Evolutionary conservation across 2,888 invertebrate species (phyloP), one percentile per base, ranked within the genome.

Genomic region (Andrena hattorfiana): DNA sequence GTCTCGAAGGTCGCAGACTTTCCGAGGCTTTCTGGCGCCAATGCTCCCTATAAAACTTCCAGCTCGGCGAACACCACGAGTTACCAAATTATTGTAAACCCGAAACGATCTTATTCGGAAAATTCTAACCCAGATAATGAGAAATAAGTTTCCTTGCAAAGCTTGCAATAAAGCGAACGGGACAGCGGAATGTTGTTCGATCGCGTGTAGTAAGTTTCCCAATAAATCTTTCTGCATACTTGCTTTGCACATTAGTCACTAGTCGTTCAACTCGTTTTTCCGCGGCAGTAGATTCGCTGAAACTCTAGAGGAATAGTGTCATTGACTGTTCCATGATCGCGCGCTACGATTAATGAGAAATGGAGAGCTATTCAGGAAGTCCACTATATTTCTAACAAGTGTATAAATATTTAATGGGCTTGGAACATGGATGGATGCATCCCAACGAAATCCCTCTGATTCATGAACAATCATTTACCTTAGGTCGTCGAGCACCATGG

Each of bases 371-470:
- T 49, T 76, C 73, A 66, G 72, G 81, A 81, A 81, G 73, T 73
- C 69, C 73, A 77, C 68, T 73, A 60, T 72, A 66, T 66, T 77
- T 69, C 54, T 83, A 74, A 82, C 83, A 82, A 82, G 73, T 77
- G 77, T 62, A 82, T 83, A 72, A 82, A 83, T 83, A 82, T 82
- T 82, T 83, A 77, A 82, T 77, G 77, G 62, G 56, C n/a, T 32
- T 8, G 42, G 23, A 59, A 59, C 75, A 59, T 7, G 75, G 48
- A n/a, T 8, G 28, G 63, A 56, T 4, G 59, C 62, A 4, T 54
- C 79, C 54, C 20, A 28, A 32, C 56, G 81, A 81, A 79, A 81
- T 68, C 72, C 72, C 28, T 30, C 72, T 63, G 72, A 72, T 68
- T 81, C 79, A 63, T 79, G 67, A 79, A 79, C 81, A 72, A 81